Evolutionary conservation across 2,888 invertebrate species (phyloP), one percentile per base, ranked within the genome.

Genomic region (Celastrina argiolus): DNA sequence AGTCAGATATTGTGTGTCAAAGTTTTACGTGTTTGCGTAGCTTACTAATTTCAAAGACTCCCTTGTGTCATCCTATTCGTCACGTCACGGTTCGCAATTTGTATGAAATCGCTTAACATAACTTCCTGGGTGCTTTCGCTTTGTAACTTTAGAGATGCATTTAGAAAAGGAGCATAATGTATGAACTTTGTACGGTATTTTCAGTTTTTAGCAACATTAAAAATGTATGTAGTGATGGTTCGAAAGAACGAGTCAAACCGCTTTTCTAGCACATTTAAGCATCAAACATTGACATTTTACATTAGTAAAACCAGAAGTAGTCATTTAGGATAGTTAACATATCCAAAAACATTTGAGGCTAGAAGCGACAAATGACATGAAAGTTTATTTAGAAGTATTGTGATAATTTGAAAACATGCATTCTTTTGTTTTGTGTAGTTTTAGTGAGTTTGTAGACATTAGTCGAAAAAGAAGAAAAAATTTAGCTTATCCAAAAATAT

Each of bases 1-100:
- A 59, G 18, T 34, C 59, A 59, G 59, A 59, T 59, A 31, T 59
- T 59, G 31, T 58, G 16, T 59, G 59, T 31, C 59, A 34, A 59
- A 59, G 34, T 59, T 59, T 59, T 59, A 59, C 59, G 31, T 34
- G 31, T 59, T 59, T 31, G 31, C 51, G 51, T 51, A 26, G 51
- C 51, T 59, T 31, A 31, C 34, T 59, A 59, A 59, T 31, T 59
- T 59, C 16, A 51, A 51, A 22, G 51, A 51, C 10, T 22, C 51
- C 18, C 45, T 51, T 51, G 51, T 51, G 51, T 22, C 22, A 26
- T 22, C 51, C 22, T 26, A 51, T 14, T 51, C 51, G 22, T 51
- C 22, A 12, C 51, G 51, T 51, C 51, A 51, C 51, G 51, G 51
- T 26, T 51, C 22, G 51, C 51, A 51, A 51, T 51, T 51, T 22